These are phyloP conservation scores for Chloropsis cyanopogon DNA, from an alignment of 2,113 vertebrate genomes.

Conservation along the genomic window DNA sequence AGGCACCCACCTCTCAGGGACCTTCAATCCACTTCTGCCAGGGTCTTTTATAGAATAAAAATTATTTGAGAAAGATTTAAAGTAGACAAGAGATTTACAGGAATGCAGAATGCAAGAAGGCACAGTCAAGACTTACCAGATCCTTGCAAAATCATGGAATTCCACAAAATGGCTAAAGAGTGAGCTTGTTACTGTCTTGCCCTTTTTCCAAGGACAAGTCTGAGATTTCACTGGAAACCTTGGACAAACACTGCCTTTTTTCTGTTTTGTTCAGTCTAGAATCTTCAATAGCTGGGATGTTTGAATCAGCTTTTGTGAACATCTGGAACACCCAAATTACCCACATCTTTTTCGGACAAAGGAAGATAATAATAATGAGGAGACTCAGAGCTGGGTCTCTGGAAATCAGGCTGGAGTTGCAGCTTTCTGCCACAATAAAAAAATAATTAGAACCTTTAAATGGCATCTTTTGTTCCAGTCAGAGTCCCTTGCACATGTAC, in stretches of 20 bases:
- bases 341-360: neutral
- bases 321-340: neutral
- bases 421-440: neutral
- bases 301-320: neutral
- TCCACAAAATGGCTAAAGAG: neutral
- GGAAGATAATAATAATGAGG: neutral
- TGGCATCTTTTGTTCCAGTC: conserved; percentile 27
- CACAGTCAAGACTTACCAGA: neutral
- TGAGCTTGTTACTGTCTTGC: neutral
- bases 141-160: neutral
- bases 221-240: neutral
- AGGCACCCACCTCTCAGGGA: neutral
- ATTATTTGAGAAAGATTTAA: neutral
- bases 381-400: neutral
- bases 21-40: neutral
- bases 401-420: neutral
- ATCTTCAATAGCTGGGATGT: neutral
- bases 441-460: conserved; percentile 3
- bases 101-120: neutral
- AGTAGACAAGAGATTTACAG: neutral
- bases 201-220: neutral
- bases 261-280: neutral
- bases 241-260: neutral
- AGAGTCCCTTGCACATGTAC: neutral
- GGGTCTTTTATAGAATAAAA: neutral